A percentile compares a stretch with the other conserved stretches of the same genome.
Conservation (phyloP, 2,797 vertebrate species). For the Cetoscarus ocellatus region DNA sequence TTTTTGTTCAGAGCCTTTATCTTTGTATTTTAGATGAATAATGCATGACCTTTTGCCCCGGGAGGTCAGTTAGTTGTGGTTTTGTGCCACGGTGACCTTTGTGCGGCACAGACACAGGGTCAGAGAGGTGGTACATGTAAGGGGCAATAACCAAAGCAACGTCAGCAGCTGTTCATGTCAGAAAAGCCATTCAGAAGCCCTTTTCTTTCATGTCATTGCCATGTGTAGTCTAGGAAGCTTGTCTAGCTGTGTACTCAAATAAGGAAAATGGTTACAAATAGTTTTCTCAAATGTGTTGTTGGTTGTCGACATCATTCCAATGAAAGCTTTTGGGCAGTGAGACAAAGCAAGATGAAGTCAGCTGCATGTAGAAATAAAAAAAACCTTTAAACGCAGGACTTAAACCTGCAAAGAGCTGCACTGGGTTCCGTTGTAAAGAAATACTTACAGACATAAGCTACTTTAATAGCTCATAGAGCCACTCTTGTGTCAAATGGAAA, state of each 20-base stretch:
- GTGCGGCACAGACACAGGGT: neutral
- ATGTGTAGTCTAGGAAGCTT: constrained; percentile 54
- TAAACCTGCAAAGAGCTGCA: no score
- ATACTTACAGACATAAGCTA: no score
- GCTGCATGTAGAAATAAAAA: neutral
- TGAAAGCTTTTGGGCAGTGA: constrained; percentile 5
- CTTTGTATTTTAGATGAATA: neutral
- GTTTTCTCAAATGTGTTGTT: neutral
- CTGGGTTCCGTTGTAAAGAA: neutral
- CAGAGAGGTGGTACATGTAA: constrained; percentile 6
- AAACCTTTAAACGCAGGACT: neutral
- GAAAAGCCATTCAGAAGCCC: constrained; percentile 35
- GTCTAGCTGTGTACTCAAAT: neutral
- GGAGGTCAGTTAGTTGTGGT: constrained; percentile 3
- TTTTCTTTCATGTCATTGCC: constrained; percentile 62
- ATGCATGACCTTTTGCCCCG: neutral
- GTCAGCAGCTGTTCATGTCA: constrained; percentile 72
- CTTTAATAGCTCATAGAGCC: no score
- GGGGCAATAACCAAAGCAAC: constrained; percentile 3
- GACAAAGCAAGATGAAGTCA: constrained; percentile 37
- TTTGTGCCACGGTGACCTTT: neutral
- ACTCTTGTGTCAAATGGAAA: no score
- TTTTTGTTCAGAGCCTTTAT: neutral
- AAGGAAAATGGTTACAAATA: constrained; percentile 10
- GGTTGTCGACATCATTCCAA: neutral